Evolutionary conservation across 2,797 vertebrate species (phyloP), one percentile per base, ranked within the genome.

Genomic region (Gastrophryne carolinensis): DNA sequence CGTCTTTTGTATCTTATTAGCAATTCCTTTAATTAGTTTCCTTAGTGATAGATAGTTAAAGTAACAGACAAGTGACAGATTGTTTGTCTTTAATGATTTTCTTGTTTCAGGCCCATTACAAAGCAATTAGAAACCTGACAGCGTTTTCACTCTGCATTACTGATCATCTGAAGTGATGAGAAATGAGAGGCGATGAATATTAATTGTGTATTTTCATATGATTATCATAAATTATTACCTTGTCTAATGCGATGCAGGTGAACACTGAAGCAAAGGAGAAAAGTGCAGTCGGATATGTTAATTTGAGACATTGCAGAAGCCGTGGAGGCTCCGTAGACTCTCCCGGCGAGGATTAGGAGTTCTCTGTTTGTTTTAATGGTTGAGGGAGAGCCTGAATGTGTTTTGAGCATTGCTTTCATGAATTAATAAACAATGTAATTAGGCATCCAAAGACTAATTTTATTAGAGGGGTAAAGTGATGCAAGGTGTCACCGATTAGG

Each of bases 81-180:
- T 95, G 92, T 93, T 95, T 95, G 88, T 89, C 90, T 88, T 92
- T 91, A 92, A 94, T 87, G 87, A 93, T 94, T 92, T 94, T 88
- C 88, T 89, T 89, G 89, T 95, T 94, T 94, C 90, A 87, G 87
- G 84, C 75, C 89, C 90, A 95, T 95, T 95, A 94, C 92, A 92
- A 90, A 91, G 91, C 91, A 93, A 93, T 93, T 93, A 93, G 91
- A 92, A 93, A 91, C 85, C 89, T 92, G 91, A 91, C 91, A 92
- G 92, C 89, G 85, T 89, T 91, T 93, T 92, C 90, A 90, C 91
- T 92, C 88, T 90, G 91, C 90, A 92, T 92, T 92, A 90, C 90
- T 88, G 90, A 92, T 92, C 86, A 91, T 91, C 90, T 87, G 87
- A 91, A 90, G 90, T 91, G 90, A 93, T 91, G 90, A 91, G 86